Conservation (phyloP, 2,113 vertebrate genomes). For the Pholis gunnellus region DNA sequence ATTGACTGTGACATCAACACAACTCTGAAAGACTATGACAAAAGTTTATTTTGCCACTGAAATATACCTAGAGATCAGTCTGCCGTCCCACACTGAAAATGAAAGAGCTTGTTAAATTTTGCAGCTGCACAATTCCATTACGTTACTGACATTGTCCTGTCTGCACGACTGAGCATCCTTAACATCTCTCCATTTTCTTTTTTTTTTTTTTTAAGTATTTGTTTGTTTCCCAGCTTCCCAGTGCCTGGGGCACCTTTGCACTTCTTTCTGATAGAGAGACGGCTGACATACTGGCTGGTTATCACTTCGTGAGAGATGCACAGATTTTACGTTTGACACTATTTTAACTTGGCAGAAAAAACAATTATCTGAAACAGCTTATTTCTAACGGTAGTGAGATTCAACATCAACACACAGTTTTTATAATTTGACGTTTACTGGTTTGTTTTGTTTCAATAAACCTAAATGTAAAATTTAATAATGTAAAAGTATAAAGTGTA, state of each 20-base stretch:
- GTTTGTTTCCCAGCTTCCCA: slow-evolving; percentile 32
- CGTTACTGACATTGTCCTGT: slow-evolving; percentile 28
- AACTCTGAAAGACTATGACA: slow-evolving; percentile 28
- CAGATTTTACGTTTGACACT: not conserved
- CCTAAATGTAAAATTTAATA: not conserved
- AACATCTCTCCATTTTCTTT: slow-evolving; percentile 11
- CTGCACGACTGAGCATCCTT: slow-evolving; percentile 26
- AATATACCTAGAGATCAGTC: slow-evolving; percentile 20
- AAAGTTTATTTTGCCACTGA: slow-evolving; percentile 29
- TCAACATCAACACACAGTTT: not conserved
- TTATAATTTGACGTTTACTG: not conserved
- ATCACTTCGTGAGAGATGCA: not conserved
- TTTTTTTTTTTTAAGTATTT: slow-evolving; percentile 17
- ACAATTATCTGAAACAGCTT: not conserved
- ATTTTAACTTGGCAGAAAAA: not conserved
- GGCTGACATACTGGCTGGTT: not conserved
- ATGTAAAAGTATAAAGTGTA: not conserved
- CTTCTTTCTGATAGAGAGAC: not conserved
- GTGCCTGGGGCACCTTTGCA: not conserved
- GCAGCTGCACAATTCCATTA: slow-evolving; percentile 12
- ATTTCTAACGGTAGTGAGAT: not conserved
- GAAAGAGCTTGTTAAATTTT: slow-evolving; percentile 18
- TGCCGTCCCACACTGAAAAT: slow-evolving; percentile 40
- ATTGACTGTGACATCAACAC: slow-evolving; percentile 35
- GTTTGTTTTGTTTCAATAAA: not conserved